Evolutionary conservation across 1,140 invertebrate genomes (phyloP), one percentile per base, ranked within the genome.

Genomic region (Caenorhabditis tropicalis): DNA sequence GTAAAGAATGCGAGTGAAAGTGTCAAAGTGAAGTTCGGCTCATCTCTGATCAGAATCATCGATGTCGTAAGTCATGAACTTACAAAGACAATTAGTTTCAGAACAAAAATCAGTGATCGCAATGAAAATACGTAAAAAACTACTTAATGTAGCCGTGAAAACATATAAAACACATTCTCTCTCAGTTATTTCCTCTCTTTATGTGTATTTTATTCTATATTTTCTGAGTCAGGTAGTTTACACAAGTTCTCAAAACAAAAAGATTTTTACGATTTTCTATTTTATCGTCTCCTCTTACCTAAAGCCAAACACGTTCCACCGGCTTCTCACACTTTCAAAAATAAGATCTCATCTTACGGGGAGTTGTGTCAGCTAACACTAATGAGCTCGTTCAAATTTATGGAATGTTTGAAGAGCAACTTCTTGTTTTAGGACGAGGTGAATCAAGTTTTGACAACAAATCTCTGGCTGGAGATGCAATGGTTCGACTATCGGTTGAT

Each of bases 401-500:
- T 74, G 65, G 36, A 33, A 12, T 0, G 24, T 10, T 74, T 74
- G 43, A 43, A 74, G 65, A 74, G 36, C 65, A 39, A 74, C 65
- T 24, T 43, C 46, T 27, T 19, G 39, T 87, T 90, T 80, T 48
- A 97, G 96, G 96, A 98, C 93, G 93, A 98, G 79, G 97, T 97
- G 92, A 96, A 97, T 93, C 96, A 98, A 93, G 96, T 98, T 90
- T 92, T 98, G 85, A 97, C 96, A 12, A 74, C 65, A 19, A 74
- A 74, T 43, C 65, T 74, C 33, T 74, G 96, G 96, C 92, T 97
- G 39, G 95, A 96, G 92, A 96, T 97, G 92, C 87, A 89, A 94
- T 98, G 96, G 96, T 94, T 95, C 88, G 97, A 99, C 92, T 96
- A 98, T 93, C 98, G 98, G 93, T 95, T 98, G 91, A 94, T 94